A percentile compares a stretch with the other conserved stretches of the same genome.
phyloP scores from a whole-genome alignment of 1,140 invertebrate species.

The Eurosta solidaginis region DNA sequence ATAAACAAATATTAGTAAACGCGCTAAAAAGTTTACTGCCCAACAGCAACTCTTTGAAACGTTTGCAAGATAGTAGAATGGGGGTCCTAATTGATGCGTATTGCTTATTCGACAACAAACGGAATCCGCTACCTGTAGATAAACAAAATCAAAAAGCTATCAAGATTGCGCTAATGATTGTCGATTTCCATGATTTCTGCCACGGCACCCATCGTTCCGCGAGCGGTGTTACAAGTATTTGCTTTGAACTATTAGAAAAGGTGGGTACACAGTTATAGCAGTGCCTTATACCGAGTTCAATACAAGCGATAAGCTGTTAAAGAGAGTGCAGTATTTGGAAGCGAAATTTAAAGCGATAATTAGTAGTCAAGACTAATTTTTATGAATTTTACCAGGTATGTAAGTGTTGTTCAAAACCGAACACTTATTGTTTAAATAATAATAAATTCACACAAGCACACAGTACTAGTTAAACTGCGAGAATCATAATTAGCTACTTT shows the following conservation, averaged over 20 bases:
- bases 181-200: constrained; percentile 67
- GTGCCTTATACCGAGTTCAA: too few relatives aligned
- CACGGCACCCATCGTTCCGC: constrained; percentile 62
- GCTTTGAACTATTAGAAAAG: constrained; percentile 60
- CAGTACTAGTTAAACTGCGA: too few relatives aligned
- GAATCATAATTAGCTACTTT: too few relatives aligned
- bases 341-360: too few relatives aligned
- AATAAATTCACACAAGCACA: too few relatives aligned
- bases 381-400: too few relatives aligned
- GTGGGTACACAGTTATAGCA: too few relatives aligned
- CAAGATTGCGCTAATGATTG: constrained; percentile 64
- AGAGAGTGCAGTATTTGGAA: too few relatives aligned
- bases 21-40: constrained; percentile 72
- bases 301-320: too few relatives aligned
- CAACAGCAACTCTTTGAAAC: constrained; percentile 66
- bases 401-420: too few relatives aligned
- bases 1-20: constrained; percentile 67
- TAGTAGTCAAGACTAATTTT: constrained; percentile 37
- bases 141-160: constrained; percentile 53
- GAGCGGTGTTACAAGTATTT: constrained; percentile 62
- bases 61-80: constrained; percentile 66
- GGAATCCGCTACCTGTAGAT: constrained; percentile 67
- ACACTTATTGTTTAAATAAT: too few relatives aligned
- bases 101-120: constrained; percentile 70
- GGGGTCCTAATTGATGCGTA: constrained; percentile 76